Percentiles rank a stretch among this genome's conserved stretches.
phyloP scores from a whole-genome alignment of 2,797 vertebrate species.

The Anguilla anguilla region DNA sequence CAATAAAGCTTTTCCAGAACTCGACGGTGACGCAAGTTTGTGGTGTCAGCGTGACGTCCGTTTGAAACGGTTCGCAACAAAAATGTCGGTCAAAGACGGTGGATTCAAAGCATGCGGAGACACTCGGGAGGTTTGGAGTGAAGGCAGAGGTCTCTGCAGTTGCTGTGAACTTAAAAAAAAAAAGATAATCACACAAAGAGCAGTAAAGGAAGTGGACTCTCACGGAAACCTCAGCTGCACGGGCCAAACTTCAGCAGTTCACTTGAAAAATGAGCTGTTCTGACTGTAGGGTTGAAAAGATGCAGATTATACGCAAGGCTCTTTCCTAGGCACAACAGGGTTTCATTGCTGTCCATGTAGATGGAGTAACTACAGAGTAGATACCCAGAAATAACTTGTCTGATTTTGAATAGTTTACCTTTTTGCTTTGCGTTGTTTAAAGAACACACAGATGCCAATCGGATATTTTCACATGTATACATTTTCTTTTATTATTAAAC shows the following conservation, averaged over 20 bases:
- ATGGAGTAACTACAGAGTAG: neutral
- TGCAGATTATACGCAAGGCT: neutral
- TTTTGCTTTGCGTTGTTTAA: neutral
- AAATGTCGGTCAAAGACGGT: neutral
- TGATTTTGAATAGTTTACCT: neutral
- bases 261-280: neutral
- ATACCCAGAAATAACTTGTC: neutral
- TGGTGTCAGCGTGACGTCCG: neutral
- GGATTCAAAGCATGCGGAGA: neutral
- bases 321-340: neutral
- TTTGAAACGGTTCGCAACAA: neutral
- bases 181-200: neutral
- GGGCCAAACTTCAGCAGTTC: neutral
- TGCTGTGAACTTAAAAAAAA: slow-evolving; percentile 25
- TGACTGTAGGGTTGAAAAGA: neutral
- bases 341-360: neutral
- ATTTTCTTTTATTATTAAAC: slow-evolving; percentile 79
- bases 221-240: neutral
- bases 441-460: neutral
- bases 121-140: neutral
- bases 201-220: neutral
- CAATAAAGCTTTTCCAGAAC: neutral
- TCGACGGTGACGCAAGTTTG: neutral
- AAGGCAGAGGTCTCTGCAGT: neutral
- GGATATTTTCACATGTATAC: slow-evolving; percentile 55